Conservation (phyloP, 2,888 invertebrate genomes). For the Prenolepis imparis region DNA sequence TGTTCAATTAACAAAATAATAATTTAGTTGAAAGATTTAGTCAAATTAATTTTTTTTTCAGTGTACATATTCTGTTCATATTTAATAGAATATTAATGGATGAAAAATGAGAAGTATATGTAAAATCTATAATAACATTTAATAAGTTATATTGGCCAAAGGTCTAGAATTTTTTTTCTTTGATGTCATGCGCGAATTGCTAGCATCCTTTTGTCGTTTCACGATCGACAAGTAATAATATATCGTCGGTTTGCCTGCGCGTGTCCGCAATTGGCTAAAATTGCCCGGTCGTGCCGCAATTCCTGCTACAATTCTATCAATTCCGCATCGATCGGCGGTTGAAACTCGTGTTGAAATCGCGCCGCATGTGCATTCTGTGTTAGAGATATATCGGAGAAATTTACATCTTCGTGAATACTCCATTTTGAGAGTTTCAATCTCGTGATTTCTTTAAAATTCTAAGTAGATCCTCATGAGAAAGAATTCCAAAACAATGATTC, state of each 20-base stretch:
- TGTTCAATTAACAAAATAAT: no score
- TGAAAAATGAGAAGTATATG: no score
- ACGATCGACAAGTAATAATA: slow-evolving; percentile 17
- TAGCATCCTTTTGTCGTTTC: slow-evolving; percentile 9
- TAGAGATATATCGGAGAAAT: neutral
- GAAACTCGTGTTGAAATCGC: slow-evolving; percentile 10
- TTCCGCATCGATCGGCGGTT: slow-evolving; percentile 37
- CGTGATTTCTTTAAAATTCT: neutral
- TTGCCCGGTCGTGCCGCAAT: slow-evolving; percentile 28
- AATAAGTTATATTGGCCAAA: neutral
- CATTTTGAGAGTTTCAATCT: neutral
- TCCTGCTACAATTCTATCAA: slow-evolving; percentile 41
- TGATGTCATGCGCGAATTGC: slow-evolving; percentile 4
- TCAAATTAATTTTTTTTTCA: no score
- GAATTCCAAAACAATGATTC: neutral
- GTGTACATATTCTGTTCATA: no score
- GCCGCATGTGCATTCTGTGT: no score
- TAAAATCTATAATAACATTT: neutral
- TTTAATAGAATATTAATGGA: no score
- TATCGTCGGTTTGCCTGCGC: neutral
- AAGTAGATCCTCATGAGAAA: neutral
- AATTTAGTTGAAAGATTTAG: no score
- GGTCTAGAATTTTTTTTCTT: neutral
- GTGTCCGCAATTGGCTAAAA: slow-evolving; percentile 39
- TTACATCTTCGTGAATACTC: neutral